phyloP scores from a whole-genome alignment of 2,888 invertebrate species.

The Eupithecia centaureata region DNA sequence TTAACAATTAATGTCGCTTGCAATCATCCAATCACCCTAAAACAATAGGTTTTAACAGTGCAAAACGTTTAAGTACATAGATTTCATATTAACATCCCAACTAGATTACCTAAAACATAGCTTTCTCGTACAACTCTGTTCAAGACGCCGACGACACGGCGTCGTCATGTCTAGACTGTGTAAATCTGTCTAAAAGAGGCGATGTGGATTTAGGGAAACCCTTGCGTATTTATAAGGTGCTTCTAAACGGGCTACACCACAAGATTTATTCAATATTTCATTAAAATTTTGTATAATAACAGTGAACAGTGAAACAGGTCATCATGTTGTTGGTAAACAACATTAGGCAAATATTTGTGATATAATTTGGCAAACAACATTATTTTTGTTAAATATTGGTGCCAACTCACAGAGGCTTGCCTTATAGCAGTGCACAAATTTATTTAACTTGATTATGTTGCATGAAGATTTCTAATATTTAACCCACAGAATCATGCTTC shows the following conservation, averaged over 20 bases:
- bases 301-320: neutral
- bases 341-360: neutral
- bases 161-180: no score
- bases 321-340: constrained; percentile 10
- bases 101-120: no score
- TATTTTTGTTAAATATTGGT: neutral
- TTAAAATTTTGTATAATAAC: neutral
- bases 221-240: no score
- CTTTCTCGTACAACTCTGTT: no score
- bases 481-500: neutral
- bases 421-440: neutral
- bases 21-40: no score
- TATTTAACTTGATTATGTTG: neutral
- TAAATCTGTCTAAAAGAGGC: no score
- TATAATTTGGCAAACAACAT: neutral
- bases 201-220: no score
- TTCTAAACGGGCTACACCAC: neutral
- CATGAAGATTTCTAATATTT: neutral
- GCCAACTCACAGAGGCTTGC: neutral
- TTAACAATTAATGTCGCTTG: no score
- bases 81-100: no score
- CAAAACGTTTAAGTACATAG: no score
- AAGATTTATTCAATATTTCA: neutral
- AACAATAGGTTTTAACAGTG: no score
- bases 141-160: no score